Evolutionary conservation across 2,888 invertebrate species (phyloP).

Genomic region (Blastobasis adustella): DNA sequence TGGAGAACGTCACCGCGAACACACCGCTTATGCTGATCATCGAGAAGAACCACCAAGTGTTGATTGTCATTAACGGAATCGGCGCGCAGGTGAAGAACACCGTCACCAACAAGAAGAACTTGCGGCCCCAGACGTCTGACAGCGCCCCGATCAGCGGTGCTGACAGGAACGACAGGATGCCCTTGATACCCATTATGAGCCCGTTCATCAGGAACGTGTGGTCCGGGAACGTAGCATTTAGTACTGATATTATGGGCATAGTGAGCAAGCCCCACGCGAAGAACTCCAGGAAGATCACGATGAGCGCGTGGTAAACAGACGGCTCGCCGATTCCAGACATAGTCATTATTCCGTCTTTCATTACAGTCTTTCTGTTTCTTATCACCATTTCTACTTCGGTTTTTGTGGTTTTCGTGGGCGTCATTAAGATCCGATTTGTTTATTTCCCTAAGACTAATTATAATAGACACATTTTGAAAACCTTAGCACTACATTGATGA

Average conservation of each 20-base stretch:
- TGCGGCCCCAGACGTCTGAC: slow-evolving; percentile 98
- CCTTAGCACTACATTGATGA: slow-evolving; percentile 62
- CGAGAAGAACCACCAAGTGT: slow-evolving; percentile 99
- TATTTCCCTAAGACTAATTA: slow-evolving; percentile 60
- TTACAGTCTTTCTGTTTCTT: slow-evolving; percentile 88
- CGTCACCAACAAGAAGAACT: slow-evolving; percentile 97
- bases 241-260: slow-evolving; percentile 95
- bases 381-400: slow-evolving; percentile 91
- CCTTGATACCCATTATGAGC: slow-evolving; percentile 98
- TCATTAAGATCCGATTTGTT: slow-evolving; percentile 68
- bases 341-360: slow-evolving; percentile 92
- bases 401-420: slow-evolving; percentile 86
- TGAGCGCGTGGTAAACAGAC: slow-evolving; percentile 97
- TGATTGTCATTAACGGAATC: slow-evolving; percentile 98
- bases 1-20: slow-evolving; percentile 99
- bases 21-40: slow-evolving; percentile 99
- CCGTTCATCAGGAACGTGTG: slow-evolving; percentile 99
- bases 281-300: slow-evolving; percentile 99
- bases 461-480: slow-evolving; percentile 59
- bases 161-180: slow-evolving; percentile 96
- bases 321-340: slow-evolving; percentile 94
- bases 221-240: slow-evolving; percentile 98
- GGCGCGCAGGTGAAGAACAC: slow-evolving; percentile 99
- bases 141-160: slow-evolving; percentile 98
- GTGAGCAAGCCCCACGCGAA: slow-evolving; percentile 99